phyloP scores from a whole-genome alignment of 2,113 vertebrate genomes.

The Sigmodon hispidus region DNA sequence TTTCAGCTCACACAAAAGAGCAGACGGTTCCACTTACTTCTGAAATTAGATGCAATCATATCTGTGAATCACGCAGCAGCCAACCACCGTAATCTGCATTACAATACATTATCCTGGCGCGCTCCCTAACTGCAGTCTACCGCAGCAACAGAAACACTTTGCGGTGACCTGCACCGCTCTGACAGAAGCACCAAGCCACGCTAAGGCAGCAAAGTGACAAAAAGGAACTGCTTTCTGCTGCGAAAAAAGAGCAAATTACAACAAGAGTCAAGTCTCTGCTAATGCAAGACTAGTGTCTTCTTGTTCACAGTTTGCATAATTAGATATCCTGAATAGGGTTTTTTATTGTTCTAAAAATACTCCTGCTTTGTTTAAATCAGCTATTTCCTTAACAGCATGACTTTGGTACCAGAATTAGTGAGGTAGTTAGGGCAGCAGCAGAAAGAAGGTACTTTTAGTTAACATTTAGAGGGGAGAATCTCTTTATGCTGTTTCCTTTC shows the following conservation, averaged over 20 bases:
- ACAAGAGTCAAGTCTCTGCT: constrained; percentile 79
- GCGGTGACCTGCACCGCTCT: constrained; percentile 66
- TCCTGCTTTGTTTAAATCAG: constrained; percentile 79
- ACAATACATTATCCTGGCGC: constrained; percentile 69
- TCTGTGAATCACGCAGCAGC: constrained; percentile 82
- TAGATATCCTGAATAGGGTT: constrained; percentile 77
- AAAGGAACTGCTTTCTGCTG: constrained; percentile 72
- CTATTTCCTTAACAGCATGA: constrained; percentile 81
- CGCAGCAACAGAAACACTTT: constrained; percentile 71
- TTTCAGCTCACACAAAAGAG: constrained; percentile 82
- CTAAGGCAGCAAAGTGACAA: constrained; percentile 41
- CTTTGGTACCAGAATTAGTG: constrained; percentile 77
- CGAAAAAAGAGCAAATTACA: constrained; percentile 74
- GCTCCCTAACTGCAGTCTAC: constrained; percentile 73
- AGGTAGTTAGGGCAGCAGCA: constrained; percentile 66
- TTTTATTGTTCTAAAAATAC: constrained; percentile 84
- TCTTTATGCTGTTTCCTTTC: constrained; percentile 39
- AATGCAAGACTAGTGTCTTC: constrained; percentile 74
- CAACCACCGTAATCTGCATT: constrained; percentile 83
- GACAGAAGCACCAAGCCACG: constrained; percentile 44
- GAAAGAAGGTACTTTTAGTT: constrained; percentile 77
- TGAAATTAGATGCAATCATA: constrained; percentile 85
- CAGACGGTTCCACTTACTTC: constrained; percentile 82
- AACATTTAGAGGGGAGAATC: constrained; percentile 58
- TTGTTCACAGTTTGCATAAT: constrained; percentile 81